Percentiles rank a stretch among this genome's conserved stretches.
These are phyloP conservation scores for Stenurella melanura DNA, from an alignment of 2,888 invertebrate species.

Conservation along the genomic window DNA sequence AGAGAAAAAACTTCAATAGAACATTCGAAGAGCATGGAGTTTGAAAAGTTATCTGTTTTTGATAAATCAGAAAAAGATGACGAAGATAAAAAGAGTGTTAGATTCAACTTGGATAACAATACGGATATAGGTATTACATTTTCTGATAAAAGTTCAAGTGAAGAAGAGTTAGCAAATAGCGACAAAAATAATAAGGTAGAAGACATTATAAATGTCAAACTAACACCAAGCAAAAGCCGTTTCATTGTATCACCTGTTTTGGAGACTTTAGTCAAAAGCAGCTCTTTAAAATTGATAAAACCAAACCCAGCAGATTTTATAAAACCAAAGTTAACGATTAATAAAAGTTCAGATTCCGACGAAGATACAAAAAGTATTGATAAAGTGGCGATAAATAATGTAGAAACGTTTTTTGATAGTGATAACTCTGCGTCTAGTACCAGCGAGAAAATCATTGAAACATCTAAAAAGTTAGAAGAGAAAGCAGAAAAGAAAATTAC, in stretches of 20 bases:
- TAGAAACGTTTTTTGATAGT: constrained; percentile 56
- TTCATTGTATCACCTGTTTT: constrained; percentile 67
- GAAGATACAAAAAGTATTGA: constrained; percentile 73
- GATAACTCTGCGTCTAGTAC: constrained; percentile 56
- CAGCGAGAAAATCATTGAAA: constrained; percentile 58
- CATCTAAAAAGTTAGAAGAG: constrained; percentile 59
- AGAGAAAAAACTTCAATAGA: constrained; percentile 76
- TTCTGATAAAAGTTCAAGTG: constrained; percentile 69
- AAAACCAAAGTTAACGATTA: constrained; percentile 77
- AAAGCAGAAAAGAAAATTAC: constrained; percentile 75
- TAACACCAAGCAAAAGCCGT: constrained; percentile 61
- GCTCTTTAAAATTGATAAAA: constrained; percentile 74
- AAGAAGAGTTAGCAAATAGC: constrained; percentile 62
- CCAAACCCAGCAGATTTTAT: constrained; percentile 78
- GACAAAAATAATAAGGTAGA: constrained; percentile 60
- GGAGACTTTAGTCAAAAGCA: constrained; percentile 54
- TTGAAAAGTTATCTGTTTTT: constrained; percentile 62
- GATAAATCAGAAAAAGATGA: constrained; percentile 75
- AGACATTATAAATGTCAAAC: constrained; percentile 65
- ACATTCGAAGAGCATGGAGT: constrained; percentile 67
- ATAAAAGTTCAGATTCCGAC: constrained; percentile 73
- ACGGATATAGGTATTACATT: constrained; percentile 72
- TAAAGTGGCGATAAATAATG: constrained; percentile 60
- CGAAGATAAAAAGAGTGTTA: constrained; percentile 86
- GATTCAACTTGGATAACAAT: constrained; percentile 77